These are phyloP conservation scores for Hirtodrosophila cameraria DNA, from an alignment of 2,888 invertebrate species.

Conservation along the genomic window DNA sequence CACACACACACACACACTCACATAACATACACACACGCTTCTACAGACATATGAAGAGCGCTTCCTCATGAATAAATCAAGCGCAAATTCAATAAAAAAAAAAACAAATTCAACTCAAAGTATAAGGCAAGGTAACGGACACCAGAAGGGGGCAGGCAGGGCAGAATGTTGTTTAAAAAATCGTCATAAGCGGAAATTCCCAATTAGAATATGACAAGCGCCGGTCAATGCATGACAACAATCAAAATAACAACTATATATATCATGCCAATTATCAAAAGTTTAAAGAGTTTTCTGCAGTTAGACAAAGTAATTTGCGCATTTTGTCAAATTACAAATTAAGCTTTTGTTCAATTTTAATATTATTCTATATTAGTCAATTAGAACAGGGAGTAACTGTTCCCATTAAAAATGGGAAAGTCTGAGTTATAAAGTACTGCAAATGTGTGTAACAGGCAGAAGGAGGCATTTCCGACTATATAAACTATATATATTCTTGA, in stretches of 20 bases:
- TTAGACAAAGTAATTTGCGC: constrained; percentile 13
- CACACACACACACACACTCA: constrained; percentile 4
- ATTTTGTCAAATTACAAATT: constrained; percentile 38
- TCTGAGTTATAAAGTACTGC: too few species aligned
- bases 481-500: too few species aligned
- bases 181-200: constrained; percentile 55
- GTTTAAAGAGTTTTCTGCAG: neutral
- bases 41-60: constrained; percentile 5
- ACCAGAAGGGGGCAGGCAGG: constrained; percentile 15
- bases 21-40: constrained; percentile 9
- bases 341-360: too few species aligned
- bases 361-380: too few species aligned
- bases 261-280: too few species aligned
- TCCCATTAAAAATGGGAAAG: too few species aligned
- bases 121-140: constrained; percentile 8
- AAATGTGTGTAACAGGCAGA: too few species aligned
- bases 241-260: constrained; percentile 6
- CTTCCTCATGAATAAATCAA: constrained; percentile 56
- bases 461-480: too few species aligned
- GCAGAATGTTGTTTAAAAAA: constrained; percentile 13
- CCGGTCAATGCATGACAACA: constrained; percentile 28
- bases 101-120: constrained; percentile 35
- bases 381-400: too few species aligned
- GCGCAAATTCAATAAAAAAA: constrained; percentile 47
- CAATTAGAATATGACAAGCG: constrained; percentile 57